A percentile compares a stretch with the other conserved stretches of the same genome.
Evolutionary conservation across 2,797 vertebrate species (phyloP).

Genomic region (Chaunax sp.): DNA sequence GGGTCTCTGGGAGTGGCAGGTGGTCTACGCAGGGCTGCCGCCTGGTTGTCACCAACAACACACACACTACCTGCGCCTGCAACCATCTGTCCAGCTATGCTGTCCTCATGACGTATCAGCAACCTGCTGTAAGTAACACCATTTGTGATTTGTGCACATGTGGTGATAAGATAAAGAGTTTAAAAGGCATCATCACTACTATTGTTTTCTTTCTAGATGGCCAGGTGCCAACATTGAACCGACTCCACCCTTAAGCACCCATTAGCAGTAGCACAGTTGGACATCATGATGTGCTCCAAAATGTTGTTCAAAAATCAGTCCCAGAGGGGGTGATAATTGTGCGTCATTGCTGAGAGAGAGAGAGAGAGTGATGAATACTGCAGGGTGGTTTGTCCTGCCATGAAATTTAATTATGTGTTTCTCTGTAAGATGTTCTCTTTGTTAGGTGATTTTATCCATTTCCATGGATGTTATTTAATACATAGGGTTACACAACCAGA

Average conservation of each 20-base stretch:
- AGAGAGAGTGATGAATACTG: slow-evolving; percentile 28
- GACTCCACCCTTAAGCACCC: slow-evolving; percentile 4
- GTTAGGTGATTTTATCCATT: slow-evolving; percentile 42
- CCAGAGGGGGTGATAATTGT: slow-evolving; percentile 28
- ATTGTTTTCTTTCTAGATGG: not conserved
- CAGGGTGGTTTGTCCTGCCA: slow-evolving; percentile 36
- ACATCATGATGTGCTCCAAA: slow-evolving; percentile 1
- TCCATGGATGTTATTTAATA: slow-evolving; percentile 45
- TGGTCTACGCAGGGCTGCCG: slow-evolving; percentile 95
- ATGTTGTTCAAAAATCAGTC: slow-evolving; percentile 30
- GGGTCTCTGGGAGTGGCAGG: slow-evolving; percentile 89
- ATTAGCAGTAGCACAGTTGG: slow-evolving; percentile 8
- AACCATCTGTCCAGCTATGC: slow-evolving; percentile 96
- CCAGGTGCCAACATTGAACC: not conserved
- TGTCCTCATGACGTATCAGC: slow-evolving; percentile 91
- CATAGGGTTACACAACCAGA: slow-evolving; percentile 4
- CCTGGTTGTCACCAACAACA: slow-evolving; percentile 91
- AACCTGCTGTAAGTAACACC: slow-evolving; percentile 83
- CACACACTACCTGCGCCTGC: slow-evolving; percentile 93
- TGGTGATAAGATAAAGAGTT: not conserved
- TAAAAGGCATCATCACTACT: not conserved
- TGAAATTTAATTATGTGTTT: slow-evolving; percentile 49
- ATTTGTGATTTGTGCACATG: not conserved
- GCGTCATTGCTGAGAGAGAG: slow-evolving; percentile 19
- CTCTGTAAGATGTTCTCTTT: slow-evolving; percentile 37